Evolutionary conservation across 2,113 vertebrate genomes (phyloP), one percentile per base, ranked within the genome.

Genomic region (Rallus limicola): DNA sequence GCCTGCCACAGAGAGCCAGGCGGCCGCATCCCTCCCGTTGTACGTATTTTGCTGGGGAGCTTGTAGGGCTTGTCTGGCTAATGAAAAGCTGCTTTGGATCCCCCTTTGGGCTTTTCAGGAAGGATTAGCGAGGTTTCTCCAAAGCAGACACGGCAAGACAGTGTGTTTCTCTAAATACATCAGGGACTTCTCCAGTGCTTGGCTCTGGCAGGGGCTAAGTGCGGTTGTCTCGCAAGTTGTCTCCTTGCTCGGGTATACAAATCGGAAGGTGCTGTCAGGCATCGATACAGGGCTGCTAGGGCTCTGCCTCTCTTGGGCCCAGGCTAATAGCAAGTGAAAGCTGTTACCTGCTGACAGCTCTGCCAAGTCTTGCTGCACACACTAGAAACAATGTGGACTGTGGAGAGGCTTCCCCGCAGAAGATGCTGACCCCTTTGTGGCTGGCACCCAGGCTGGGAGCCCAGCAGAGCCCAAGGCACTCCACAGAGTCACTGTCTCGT

Each of bases 81-180:
- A 96, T 97, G 95, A 95, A 96, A 97, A 96, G 91, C 97, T 94
- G 91, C 92, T 95, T 67, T 78, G 83, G 93, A 95, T 92, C 71
- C 67, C 97, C 95, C 92, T 83, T 72, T 92, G 96, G 96, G 91
- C 95, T 85, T 97, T 96, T 97, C 94, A 83, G 86, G 82, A 93
- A 95, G 93, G 96, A 97, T 97, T 97, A 97, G 96, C 79, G 48
- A 94, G 93, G 88, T 91, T 91, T 94, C 92, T 95, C 90, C 92
- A 80, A 96, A 95, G 92, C 93, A 95, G 94, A 92, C 93, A 44
- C n/a, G 46, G 93, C 96, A 92, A 95, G 93, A 86, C 91, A 75
- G 82, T 29, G 87, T 90, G 91, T 96, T 97, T 92, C 90, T 94
- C 95, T 95, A 79, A 96, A 95, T 89, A 91, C 95, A 42, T 91